A percentile compares a stretch with the other conserved stretches of the same genome.
Evolutionary conservation across 2,797 vertebrate species (phyloP).

Genomic region (Amphiprion clarkii): DNA sequence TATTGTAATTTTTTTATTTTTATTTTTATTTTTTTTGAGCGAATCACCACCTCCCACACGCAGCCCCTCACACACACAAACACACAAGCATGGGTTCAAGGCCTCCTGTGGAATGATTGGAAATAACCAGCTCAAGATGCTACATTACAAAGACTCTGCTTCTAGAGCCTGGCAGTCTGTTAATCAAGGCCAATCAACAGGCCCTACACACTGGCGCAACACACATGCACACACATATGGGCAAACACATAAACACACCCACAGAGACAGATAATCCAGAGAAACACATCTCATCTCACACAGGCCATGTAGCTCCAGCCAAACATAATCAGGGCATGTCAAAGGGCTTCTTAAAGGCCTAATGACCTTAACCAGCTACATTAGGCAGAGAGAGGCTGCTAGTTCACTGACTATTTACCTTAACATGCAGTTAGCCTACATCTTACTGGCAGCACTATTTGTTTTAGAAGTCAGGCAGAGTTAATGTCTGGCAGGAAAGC

Average conservation of each 20-base stretch:
- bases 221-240: constrained; percentile 28
- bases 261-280: constrained; percentile 50
- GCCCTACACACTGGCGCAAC: constrained; percentile 54
- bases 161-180: constrained; percentile 67
- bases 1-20: background rate
- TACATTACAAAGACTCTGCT: constrained; percentile 61
- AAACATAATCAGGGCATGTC: constrained; percentile 77
- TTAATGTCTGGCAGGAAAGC: background rate
- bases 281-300: constrained; percentile 58
- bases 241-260: constrained; percentile 37
- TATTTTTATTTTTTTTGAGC: background rate
- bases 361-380: constrained; percentile 64
- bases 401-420: background rate
- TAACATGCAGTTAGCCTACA: constrained; percentile 1
- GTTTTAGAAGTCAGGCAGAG: background rate
- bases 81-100: constrained; percentile 46
- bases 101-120: constrained; percentile 73
- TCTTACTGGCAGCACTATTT: background rate
- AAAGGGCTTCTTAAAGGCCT: constrained; percentile 65
- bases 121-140: constrained; percentile 86
- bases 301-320: constrained; percentile 49
- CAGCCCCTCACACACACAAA: constrained; percentile 13
- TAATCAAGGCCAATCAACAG: constrained; percentile 84
- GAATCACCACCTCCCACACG: constrained; percentile 6
- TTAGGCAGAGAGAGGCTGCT: constrained; percentile 25